Evolutionary conservation across 2,797 vertebrate species (phyloP), one percentile per base, ranked within the genome.

Genomic region (Darevskia nairensis): DNA sequence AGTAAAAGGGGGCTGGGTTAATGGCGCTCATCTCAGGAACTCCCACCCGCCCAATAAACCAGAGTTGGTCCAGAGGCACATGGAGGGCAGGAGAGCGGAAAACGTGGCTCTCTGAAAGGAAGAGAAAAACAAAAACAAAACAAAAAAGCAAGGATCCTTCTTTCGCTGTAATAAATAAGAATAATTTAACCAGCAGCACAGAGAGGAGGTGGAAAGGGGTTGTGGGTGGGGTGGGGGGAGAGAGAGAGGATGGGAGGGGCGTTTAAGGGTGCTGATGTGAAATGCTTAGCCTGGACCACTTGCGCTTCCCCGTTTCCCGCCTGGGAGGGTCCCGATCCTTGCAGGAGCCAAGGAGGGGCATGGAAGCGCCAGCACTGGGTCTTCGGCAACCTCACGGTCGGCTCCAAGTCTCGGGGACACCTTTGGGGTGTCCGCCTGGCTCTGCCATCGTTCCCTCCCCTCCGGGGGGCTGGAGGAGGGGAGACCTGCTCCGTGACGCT

Each of bases 91-190:
- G 35, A 27, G 27, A 15, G 15, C 46, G 6, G 10, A 25, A 13
- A 29, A 21, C 2, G 46, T 27, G 9, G 59, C 3, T 41, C 74
- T 77, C 11, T 3, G 32, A 4, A 9, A 80, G 25, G 15, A 21
- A 55, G 10, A 32, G 5, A 3, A 13, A 41, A 39, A 21, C 5
- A 3, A 11, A 29, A 35, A 19, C 2, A 4, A 17, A 32, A 3
- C 19, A 6, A 19, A 23, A 13, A 35, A 35, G 35, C 17, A 6
- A 2, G 35, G 82, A 29, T 72, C 83, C 88, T 80, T 46, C 88
- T 76, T 35, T 64, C 4, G 17, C 41, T 27, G 69, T 25, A 39
- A 94, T 88, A 84, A 80, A 95, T 96, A 95, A 92, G 95, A 95
- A 93, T 94, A 91, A 84, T 82, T 92, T 81, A 90, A 92, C 89